Base-by-base conservation (phyloP, 1,140 invertebrate species). In the Acyrthosiphon pisum region DNA sequence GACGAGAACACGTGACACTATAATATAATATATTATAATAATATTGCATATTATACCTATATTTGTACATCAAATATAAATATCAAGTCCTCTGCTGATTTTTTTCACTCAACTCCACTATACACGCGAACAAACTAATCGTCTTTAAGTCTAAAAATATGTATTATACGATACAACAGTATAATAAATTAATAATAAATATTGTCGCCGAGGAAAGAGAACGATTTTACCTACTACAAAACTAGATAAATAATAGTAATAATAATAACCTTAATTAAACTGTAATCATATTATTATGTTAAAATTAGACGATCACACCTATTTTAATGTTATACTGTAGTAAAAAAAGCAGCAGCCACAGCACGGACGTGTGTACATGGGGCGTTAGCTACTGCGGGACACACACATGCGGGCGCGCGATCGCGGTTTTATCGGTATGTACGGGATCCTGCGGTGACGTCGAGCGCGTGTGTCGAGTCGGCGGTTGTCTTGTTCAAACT, bases 401-500 rank as follows among this genome's bases (percentile, higher is more conserved):
- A 86, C 44, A 86, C 83, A 41, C 44, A 48, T 30, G 84, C 22
- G 81, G 37, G 41, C 23, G 60, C 60, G 60, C 76, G 26, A 26
- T 46, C 37, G 84, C 44, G 41, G 44, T 46, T 41, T 41, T 86
- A 44, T 41, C 44, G 84, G 84, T 86, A 44, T 6, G 35, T 89
- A 41, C 48, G 50, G 48, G 26, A 41, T 50, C 46, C 9, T 18
- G 48, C 8, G 50, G 50, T 89, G 88, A 26, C 35, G 35, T 86
- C 84, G 84, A 30, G 84, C 84, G 84, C 84, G 44, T 46, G 88
- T 56, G 88, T 89, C 18, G 35, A 41, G 88, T 22, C 26, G 87
- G 87, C 14, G 6, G 87, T 46, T 41, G 84, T 86, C 84, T 86
- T 86, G 87, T 60, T 93, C 91, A 83, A 86, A 84, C 91, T 93